Percentiles rank a stretch among this genome's conserved stretches.
These are phyloP conservation scores for Euzetes globulus DNA, from an alignment of 2,888 invertebrate species.

Conservation along the genomic window DNA sequence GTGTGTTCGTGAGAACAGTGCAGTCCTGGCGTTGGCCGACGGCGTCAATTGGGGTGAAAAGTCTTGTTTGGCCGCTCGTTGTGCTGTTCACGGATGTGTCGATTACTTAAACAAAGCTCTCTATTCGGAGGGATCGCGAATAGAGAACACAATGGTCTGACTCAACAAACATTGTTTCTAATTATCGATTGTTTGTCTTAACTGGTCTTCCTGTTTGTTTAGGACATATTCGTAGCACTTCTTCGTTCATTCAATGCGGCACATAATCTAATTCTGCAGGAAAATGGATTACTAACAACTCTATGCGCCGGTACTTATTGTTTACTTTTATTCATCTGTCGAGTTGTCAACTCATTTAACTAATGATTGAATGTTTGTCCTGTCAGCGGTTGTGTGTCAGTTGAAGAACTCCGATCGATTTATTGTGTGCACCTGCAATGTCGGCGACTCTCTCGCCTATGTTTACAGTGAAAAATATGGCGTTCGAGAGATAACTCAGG, in stretches of 20 bases:
- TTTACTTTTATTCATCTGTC: background rate
- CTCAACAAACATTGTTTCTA: too few species aligned
- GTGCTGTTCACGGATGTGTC: slow-evolving; percentile 74
- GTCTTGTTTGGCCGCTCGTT: slow-evolving; percentile 71
- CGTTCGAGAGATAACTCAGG: slow-evolving; percentile 73
- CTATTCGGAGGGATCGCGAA: slow-evolving; percentile 46
- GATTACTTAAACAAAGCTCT: slow-evolving; percentile 69
- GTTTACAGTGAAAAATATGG: slow-evolving; percentile 67
- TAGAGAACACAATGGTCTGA: slow-evolving; percentile 49
- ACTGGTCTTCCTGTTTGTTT: background rate
- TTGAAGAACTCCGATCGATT: slow-evolving; percentile 51
- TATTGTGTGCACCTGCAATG: slow-evolving; percentile 75
- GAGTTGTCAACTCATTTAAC: background rate
- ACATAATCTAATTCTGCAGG: slow-evolving; percentile 71
- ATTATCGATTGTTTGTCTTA: slow-evolving; percentile 11
- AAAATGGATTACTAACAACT: slow-evolving; percentile 73
- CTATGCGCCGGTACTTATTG: slow-evolving; percentile 57
- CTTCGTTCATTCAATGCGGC: slow-evolving; percentile 74
- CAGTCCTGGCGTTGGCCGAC: slow-evolving; percentile 72
- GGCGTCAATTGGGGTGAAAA: slow-evolving; percentile 90
- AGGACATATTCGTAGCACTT: slow-evolving; percentile 66
- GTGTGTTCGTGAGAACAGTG: slow-evolving; percentile 60
- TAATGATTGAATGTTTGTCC: background rate
- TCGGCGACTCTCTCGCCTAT: slow-evolving; percentile 81
- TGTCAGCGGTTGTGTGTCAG: slow-evolving; percentile 40